A percentile compares a stretch with the other conserved stretches of the same genome.
Evolutionary conservation across 2,797 vertebrate species (phyloP).

Genomic region (Crocodylus rhombifer): DNA sequence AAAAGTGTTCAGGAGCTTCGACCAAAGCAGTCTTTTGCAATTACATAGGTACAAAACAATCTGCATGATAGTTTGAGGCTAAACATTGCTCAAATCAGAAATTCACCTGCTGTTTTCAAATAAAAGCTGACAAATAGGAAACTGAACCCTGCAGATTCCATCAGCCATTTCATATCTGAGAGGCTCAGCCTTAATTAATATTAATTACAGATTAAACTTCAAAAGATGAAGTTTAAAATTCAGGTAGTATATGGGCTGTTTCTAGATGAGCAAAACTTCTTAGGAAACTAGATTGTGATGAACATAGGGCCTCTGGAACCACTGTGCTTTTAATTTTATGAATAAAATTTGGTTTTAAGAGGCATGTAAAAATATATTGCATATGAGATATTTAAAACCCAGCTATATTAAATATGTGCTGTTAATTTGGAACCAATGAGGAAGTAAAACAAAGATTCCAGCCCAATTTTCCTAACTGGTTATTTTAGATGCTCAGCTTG

Average conservation of each 20-base stretch:
- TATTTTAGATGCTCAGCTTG: not conserved
- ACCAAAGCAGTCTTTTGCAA: slow-evolving; percentile 83
- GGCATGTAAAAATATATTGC: not conserved
- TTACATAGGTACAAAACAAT: slow-evolving; percentile 81
- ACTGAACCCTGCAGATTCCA: slow-evolving; percentile 78
- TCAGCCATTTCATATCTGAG: slow-evolving; percentile 72
- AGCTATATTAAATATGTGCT: slow-evolving; percentile 26
- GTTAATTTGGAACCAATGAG: not conserved
- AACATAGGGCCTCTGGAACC: slow-evolving; percentile 17
- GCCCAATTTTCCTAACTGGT: not conserved
- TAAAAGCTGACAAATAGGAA: slow-evolving; percentile 83
- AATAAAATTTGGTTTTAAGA: slow-evolving; percentile 57
- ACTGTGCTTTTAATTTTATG: slow-evolving; percentile 26
- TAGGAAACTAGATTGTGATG: slow-evolving; percentile 48
- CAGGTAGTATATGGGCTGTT: slow-evolving; percentile 61
- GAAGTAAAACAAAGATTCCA: slow-evolving; percentile 16
- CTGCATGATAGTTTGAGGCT: slow-evolving; percentile 82
- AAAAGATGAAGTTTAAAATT: slow-evolving; percentile 52
- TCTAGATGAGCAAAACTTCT: slow-evolving; percentile 65
- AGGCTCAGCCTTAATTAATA: slow-evolving; percentile 79
- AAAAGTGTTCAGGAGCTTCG: slow-evolving; percentile 82
- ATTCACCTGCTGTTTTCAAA: slow-evolving; percentile 85
- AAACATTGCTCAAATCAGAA: slow-evolving; percentile 78
- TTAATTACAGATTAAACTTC: slow-evolving; percentile 78
- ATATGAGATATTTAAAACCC: slow-evolving; percentile 35